Evolutionary conservation across 2,113 vertebrate species (phyloP), one percentile per base, ranked within the genome.

Genomic region (Turnix velox): DNA sequence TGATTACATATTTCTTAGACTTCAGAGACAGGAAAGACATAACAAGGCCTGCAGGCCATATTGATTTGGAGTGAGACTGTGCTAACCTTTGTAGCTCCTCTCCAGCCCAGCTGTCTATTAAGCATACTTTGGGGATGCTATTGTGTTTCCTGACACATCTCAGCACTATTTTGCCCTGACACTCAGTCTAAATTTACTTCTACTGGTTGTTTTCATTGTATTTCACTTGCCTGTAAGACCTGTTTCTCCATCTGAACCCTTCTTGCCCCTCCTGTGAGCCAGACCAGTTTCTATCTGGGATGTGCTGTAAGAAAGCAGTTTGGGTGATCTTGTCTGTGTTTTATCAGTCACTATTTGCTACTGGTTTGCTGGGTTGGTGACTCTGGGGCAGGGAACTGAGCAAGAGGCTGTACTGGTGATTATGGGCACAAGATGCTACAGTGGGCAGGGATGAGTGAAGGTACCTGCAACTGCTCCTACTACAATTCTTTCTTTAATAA

Each of bases 301-400:
- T 1, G 1, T 54, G 28, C 84, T 35, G 2, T 40, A 25, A 48
- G 37, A 28, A 15, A 4, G 54, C 58, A 45, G 45, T n/a, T 76
- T 15, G 0, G 18, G 20, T 27, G 16, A 37, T 49, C 46, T 59
- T 0, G 0, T 42, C 61, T 63, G 57, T 2, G 0, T 57, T 83
- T 84, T 33, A 31, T 6, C 2, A 2, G 31, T 76, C 1, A 1
- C 39, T 51, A 3, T 46, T 74, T 35, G 22, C 35, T 8, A 1
- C 24, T 3, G 1, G 6, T 39, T 86, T 27, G 7, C 20, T 42
- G 59, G 68, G 28, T 6, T 6, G 45, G 71, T 45, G 62, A n/a
- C 7, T 1, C 1, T 23, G 39, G 27, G 30, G 30, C 49, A 84
- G 42, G 63, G 51, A 45, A 14, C 6, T 16, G 15, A 6, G 10